Percentiles rank a stretch among this genome's conserved stretches.
Evolutionary conservation across 2,113 vertebrate genomes (phyloP).

Genomic region (Uropsilus gracilis): DNA sequence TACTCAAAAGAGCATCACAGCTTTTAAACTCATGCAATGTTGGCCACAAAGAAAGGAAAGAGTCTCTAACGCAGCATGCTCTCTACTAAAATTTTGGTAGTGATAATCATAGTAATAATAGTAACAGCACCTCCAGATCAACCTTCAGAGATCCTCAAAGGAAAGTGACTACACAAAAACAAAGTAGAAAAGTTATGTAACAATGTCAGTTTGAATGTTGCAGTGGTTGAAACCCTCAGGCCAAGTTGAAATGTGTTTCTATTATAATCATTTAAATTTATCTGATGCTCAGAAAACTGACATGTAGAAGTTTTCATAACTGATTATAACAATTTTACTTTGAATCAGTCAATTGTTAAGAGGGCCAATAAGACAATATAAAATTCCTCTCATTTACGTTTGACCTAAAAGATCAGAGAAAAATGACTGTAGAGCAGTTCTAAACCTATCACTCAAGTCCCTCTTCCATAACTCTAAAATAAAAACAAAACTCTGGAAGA

Average conservation of each 20-base stretch:
- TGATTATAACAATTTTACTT: background rate
- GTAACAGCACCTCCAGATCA: background rate
- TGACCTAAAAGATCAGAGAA: background rate
- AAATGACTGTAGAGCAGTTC: background rate
- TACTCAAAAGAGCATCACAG: background rate
- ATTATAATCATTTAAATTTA: background rate
- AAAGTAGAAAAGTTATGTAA: background rate
- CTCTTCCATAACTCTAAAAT: background rate
- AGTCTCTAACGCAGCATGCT: background rate
- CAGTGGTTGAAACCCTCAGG: background rate
- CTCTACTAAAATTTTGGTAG: background rate
- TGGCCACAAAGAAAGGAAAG: background rate
- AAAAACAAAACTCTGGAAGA: background rate
- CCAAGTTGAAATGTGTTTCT: background rate
- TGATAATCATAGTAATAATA: background rate
- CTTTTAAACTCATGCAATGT: background rate
- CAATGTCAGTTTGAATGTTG: background rate
- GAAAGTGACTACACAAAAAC: background rate
- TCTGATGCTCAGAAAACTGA: background rate
- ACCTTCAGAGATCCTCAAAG: background rate
- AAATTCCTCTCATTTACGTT: background rate
- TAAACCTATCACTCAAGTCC: background rate
- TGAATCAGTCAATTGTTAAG: background rate
- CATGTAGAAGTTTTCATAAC: background rate
- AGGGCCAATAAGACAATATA: background rate